Evolutionary conservation across 2,888 invertebrate genomes (phyloP), one percentile per base, ranked within the genome.

Genomic region (Notodonta dromedarius): DNA sequence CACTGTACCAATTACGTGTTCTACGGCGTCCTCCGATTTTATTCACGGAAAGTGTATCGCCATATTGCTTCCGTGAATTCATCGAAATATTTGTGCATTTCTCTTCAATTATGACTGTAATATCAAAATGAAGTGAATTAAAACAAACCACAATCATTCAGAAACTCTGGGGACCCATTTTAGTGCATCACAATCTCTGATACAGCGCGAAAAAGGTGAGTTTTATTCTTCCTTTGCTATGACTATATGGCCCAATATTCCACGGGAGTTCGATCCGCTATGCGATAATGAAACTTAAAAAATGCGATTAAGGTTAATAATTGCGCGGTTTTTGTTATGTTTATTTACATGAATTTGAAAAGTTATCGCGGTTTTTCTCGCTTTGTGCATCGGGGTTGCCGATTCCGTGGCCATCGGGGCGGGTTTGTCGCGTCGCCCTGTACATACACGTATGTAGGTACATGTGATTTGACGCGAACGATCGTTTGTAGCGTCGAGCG

Each of bases 221-320:
- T 94, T 93, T 91, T 74, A 90, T 86, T 89, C 89, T 90, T 88
- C 82, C 91, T 91, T 84, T 89, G 86, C 88, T 88, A 92, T 93
- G 94, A 89, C 93, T 94, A 93, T 94, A 94, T 94, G 94, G 94
- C 93, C 93, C 92, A 94, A 93, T 94, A 94, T 94, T 94, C 94
- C 93, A 93, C 94, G 91, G 91, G 93, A 92, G 91, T 93, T 94
- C 93, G 93, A 93, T 93, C 92, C 93, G 94, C 93, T 94, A 93
- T 93, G 94, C 94, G 94, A 94, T 94, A 94, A 94, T 94, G 94
- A 94, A 93, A 94, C 94, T 94, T 94, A 94, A 93, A 94, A 94
- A 93, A 93, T 91, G 94, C 90, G 93, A 94, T 94, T 94, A 94
- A 94, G 94, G 94, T 93, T 93, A 93, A 94, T 94, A 94, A 94